phyloP scores from a whole-genome alignment of 1,140 invertebrate species.

The Telenomus remus region DNA sequence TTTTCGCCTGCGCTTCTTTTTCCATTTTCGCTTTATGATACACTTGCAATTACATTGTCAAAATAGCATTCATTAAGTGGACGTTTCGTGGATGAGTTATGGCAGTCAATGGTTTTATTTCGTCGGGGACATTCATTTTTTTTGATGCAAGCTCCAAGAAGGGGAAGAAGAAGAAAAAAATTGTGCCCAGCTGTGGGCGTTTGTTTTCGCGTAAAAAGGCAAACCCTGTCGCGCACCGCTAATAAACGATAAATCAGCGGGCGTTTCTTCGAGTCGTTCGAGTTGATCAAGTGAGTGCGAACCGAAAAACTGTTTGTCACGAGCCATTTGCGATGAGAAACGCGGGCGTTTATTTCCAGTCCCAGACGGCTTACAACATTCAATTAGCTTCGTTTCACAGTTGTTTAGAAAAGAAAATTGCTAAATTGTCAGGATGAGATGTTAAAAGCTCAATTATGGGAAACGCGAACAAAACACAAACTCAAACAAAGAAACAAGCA shows the following conservation, averaged over 20 bases:
- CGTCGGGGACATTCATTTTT: background rate
- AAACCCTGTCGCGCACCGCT: slow-evolving; percentile 14
- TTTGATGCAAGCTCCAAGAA: no score
- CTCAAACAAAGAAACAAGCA: no score
- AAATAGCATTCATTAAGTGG: background rate
- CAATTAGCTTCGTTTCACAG: slow-evolving; percentile 8
- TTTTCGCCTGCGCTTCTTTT: background rate
- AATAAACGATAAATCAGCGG: slow-evolving; percentile 40
- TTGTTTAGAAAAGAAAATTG: background rate
- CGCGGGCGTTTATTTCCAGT: slow-evolving; percentile 32
- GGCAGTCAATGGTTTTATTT: slow-evolving; percentile 11
- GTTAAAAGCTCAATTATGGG: no score
- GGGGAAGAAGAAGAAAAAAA: no score
- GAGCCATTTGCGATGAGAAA: slow-evolving; percentile 33
- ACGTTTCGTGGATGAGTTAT: background rate
- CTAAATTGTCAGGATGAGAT: background rate
- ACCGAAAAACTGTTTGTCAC: slow-evolving; percentile 43
- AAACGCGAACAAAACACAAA: no score
- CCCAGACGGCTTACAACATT: slow-evolving; percentile 17
- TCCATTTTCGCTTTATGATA: no score
- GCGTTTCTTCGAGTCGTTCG: slow-evolving; percentile 13
- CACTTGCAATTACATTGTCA: background rate
- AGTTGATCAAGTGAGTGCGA: slow-evolving; percentile 35
- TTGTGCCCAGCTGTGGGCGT: no score
- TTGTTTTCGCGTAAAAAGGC: no score